phyloP scores from a whole-genome alignment of 1,140 invertebrate species.

The Papilio xuthus region DNA sequence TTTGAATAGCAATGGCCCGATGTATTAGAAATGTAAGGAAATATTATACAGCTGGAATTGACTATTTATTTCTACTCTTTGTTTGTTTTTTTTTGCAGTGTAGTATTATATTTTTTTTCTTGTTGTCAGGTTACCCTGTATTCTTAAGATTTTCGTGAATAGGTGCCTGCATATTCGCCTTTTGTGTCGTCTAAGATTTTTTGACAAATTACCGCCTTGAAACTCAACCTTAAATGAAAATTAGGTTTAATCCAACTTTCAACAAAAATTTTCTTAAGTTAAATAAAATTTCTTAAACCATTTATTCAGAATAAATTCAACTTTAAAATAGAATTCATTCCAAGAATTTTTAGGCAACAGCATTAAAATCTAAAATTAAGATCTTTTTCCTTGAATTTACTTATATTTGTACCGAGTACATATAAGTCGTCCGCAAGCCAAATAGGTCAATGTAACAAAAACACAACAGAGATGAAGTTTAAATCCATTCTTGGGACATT shows the following conservation, averaged over 20 bases:
- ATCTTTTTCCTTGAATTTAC: conserved; percentile 4
- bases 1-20: conserved; percentile 12
- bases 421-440: conserved; percentile 12
- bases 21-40: conserved; percentile 14
- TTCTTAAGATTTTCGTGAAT: too few species aligned
- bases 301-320: background rate
- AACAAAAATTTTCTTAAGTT: too few species aligned
- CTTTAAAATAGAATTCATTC: background rate
- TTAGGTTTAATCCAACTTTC: too few species aligned
- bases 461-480: background rate
- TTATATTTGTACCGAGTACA: background rate
- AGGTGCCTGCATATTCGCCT: too few species aligned
- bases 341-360: background rate
- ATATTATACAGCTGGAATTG: conserved; percentile 7
- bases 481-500: too few species aligned
- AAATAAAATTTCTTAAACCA: background rate
- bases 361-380: conserved; percentile 31
- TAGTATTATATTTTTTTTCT: background rate
- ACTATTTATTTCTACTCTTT: conserved; percentile 4
- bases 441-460: conserved; percentile 19
- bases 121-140: background rate
- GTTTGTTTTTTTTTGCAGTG: background rate
- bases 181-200: too few species aligned
- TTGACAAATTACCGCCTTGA: too few species aligned
- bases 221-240: too few species aligned